Percentiles rank a stretch among this genome's conserved stretches.
Evolutionary conservation across 1,140 invertebrate species (phyloP).

Genomic region (Philopotamus ludificatus): DNA sequence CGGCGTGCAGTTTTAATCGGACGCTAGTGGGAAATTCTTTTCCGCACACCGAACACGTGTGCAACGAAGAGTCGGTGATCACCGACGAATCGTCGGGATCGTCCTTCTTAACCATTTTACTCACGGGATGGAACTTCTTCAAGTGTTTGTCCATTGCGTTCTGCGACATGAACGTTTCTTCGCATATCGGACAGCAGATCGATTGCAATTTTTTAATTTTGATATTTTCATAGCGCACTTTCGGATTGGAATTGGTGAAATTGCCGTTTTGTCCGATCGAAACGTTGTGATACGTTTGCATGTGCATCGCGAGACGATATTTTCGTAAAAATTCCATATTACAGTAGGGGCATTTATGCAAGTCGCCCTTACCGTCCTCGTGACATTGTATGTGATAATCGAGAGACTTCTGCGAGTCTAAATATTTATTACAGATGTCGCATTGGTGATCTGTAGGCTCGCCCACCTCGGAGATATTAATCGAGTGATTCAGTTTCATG

Average conservation of each 20-base stretch:
- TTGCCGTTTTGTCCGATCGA: conserved; percentile 37
- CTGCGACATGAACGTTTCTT: conserved; percentile 48
- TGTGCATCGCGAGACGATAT: conserved; percentile 47
- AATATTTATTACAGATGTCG: conserved; percentile 50
- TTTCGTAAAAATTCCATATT: conserved; percentile 51
- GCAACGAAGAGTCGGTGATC: conserved; percentile 34
- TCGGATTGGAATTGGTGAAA: not conserved
- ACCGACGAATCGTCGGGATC: conserved; percentile 50
- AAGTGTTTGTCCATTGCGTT: conserved; percentile 51
- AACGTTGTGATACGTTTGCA: conserved; percentile 48
- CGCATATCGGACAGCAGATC: conserved; percentile 53
- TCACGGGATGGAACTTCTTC: conserved; percentile 50
- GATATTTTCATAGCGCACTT: not conserved
- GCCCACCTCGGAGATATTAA: not conserved
- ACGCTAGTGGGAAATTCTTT: conserved; percentile 51
- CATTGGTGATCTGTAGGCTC: conserved; percentile 45
- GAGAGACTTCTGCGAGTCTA: conserved; percentile 49
- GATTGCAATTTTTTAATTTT: conserved; percentile 41
- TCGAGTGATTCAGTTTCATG: conserved; percentile 19
- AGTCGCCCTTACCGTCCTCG: conserved; percentile 44
- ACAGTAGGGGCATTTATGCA: conserved; percentile 50
- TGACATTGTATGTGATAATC: conserved; percentile 53
- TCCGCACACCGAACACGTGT: conserved; percentile 50
- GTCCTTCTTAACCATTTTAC: conserved; percentile 52
- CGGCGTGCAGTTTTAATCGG: conserved; percentile 48